Evolutionary conservation across 2,113 vertebrate genomes (phyloP).

Genomic region (Aix galericulata): DNA sequence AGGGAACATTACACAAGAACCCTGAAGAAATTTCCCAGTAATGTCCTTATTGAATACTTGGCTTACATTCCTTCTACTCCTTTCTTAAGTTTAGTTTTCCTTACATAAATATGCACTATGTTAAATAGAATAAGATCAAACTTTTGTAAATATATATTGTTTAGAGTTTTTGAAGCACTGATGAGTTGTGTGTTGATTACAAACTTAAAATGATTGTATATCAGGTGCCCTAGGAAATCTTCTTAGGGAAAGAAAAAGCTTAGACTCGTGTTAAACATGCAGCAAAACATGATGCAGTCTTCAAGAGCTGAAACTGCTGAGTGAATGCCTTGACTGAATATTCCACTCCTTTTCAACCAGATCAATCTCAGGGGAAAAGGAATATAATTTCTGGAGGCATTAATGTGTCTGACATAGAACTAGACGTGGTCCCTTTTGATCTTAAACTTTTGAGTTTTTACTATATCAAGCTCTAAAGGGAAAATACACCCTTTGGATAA

Average conservation of each 20-base stretch:
- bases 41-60: rapidly evolving
- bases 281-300: background rate
- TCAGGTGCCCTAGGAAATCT: background rate
- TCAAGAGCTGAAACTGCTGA: background rate
- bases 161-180: background rate
- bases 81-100: background rate
- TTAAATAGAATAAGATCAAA: background rate
- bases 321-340: background rate
- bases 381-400: background rate
- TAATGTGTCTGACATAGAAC: background rate
- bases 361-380: background rate
- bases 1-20: background rate
- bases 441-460: background rate
- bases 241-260: background rate
- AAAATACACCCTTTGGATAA: background rate
- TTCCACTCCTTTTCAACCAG: rapidly evolving
- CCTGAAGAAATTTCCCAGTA: background rate
- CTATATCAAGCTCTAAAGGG: background rate
- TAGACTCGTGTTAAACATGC: background rate
- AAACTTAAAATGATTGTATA: background rate
- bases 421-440: background rate
- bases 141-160: background rate
- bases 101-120: background rate
- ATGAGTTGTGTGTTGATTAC: background rate
- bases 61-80: background rate